Evolutionary conservation across 2,797 vertebrate genomes (phyloP).

Genomic region (Glyptemys insculpta): DNA sequence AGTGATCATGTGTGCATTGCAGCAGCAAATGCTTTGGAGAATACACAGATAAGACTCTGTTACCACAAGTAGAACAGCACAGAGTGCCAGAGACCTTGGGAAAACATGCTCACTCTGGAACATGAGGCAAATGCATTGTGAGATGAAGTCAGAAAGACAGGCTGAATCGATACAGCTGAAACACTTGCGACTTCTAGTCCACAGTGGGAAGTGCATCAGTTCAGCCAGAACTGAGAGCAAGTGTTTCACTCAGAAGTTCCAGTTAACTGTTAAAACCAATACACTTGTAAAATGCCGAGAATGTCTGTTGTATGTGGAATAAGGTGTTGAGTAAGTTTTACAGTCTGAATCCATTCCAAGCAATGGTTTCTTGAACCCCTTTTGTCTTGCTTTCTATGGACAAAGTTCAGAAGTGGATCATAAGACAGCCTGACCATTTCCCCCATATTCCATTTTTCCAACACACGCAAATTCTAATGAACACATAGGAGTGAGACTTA

Average conservation of each 20-base stretch:
- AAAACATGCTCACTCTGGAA: neutral
- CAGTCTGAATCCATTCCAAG: neutral
- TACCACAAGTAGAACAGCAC: neutral
- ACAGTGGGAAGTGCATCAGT: accelerated
- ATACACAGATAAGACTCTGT: constrained; percentile 29
- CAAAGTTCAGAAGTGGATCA: neutral
- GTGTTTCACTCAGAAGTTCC: accelerated
- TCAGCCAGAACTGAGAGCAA: neutral
- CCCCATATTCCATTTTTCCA: neutral
- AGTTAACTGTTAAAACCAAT: neutral
- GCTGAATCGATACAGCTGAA: neutral
- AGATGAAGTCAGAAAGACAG: neutral
- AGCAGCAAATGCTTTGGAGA: neutral
- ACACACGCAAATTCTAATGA: neutral
- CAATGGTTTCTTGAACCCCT: neutral
- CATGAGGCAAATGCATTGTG: neutral
- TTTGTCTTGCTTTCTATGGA: neutral
- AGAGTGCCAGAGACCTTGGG: neutral
- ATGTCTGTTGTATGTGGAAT: neutral
- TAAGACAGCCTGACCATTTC: neutral
- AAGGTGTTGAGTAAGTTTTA: neutral
- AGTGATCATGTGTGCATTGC: neutral
- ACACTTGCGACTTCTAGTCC: neutral
- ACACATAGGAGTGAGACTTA: neutral
- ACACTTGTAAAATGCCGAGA: neutral